Percentiles rank a stretch among this genome's conserved stretches.
Evolutionary conservation across 2,113 vertebrate species (phyloP).

Genomic region (Cromileptes altivelis): DNA sequence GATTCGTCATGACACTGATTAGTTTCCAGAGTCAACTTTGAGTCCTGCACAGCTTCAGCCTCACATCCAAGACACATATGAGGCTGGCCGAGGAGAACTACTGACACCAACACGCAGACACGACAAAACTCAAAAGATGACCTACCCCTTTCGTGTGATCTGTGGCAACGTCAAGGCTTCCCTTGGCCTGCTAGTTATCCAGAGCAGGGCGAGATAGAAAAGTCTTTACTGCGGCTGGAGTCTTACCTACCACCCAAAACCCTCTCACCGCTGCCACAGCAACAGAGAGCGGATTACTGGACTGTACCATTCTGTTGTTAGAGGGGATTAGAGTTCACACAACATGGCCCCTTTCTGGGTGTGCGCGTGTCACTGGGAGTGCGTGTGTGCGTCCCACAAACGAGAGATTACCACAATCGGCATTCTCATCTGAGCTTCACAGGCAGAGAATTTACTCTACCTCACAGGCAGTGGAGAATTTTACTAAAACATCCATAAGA

Average conservation of each 20-base stretch:
- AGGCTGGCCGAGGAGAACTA: constrained; percentile 27
- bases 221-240: constrained; percentile 79
- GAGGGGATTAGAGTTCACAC: constrained; percentile 88
- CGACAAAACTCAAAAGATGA: constrained; percentile 48
- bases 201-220: constrained; percentile 77
- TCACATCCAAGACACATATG: constrained; percentile 32
- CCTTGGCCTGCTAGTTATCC: constrained; percentile 80
- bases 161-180: constrained; percentile 70
- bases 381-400: constrained; percentile 77
- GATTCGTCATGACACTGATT: constrained; percentile 49
- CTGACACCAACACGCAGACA: constrained; percentile 27
- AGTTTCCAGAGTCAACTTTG: constrained; percentile 53
- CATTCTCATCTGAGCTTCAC: constrained; percentile 78
- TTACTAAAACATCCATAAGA: not conserved
- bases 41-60: constrained; percentile 40
- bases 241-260: constrained; percentile 86
- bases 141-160: constrained; percentile 83
- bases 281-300: constrained; percentile 92
- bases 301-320: constrained; percentile 89
- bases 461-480: constrained; percentile 34
- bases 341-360: constrained; percentile 85
- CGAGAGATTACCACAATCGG: constrained; percentile 84
- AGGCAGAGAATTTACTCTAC: constrained; percentile 51
- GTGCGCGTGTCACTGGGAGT: constrained; percentile 67
- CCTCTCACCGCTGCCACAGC: constrained; percentile 90